Evolutionary conservation across 2,113 vertebrate genomes (phyloP), one percentile per base, ranked within the genome.

Genomic region (Emberiza fucata): DNA sequence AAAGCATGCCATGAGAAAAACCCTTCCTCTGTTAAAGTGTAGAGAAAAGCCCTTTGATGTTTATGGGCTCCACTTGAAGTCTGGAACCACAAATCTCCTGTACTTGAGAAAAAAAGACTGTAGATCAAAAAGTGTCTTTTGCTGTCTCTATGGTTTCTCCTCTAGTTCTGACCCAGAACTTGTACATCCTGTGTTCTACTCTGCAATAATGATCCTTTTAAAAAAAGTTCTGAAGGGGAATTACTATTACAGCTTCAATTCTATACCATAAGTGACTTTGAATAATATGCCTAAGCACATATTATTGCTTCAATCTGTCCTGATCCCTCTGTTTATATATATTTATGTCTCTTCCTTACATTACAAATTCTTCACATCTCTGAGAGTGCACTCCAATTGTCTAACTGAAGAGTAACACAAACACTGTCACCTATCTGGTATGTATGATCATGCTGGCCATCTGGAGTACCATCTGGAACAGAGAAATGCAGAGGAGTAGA

Each of bases 31-130:
- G 3, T 4, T 70, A 31, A 91, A 91, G 33, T 11, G 8, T 6
- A 88, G n/a, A 11, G 19, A 42, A 95, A 94, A 91, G 59, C 14
- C 78, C 68, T 92, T 95, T 91, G 73, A 87, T 89, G 64, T 91
- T 94, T 90, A 88, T 77, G 69, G 42, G 44, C 61, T 81, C 17
- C 57, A 81, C 69, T 65, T 95, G 53, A 92, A 88, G 59, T 57
- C 42, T 71, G 56, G 57, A 92, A 76, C 37, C 56, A 84, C 56
- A 81, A 20, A 73, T 75, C 81, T 79, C 29, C 35, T 25, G 21
- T 56, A 84, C 51, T 81, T 75, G 42, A 86, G 40, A 71, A 66
- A 83, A 83, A 81, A 89, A 84, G 7, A 12, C 8, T 37, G 16
- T 11, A 71, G 39, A 64, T 66, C 22, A 81, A 54, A 54, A 54